phyloP scores from a whole-genome alignment of 2,888 invertebrate genomes.

The Trichopoda pennipes region DNA sequence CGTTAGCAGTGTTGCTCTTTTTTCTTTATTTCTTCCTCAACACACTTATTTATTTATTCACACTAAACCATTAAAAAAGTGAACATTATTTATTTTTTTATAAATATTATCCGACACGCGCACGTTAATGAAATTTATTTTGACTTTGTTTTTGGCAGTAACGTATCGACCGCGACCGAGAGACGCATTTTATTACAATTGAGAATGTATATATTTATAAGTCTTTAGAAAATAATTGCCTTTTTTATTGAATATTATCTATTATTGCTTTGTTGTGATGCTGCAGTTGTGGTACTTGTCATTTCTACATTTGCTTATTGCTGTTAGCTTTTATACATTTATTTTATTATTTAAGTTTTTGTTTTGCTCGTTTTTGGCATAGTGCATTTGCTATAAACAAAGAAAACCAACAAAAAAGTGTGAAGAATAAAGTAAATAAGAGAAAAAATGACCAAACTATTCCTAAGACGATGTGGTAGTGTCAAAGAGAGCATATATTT shows the following conservation, averaged over 20 bases:
- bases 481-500: constrained; percentile 4
- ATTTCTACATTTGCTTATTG: constrained; percentile 20
- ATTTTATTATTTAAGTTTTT: constrained; percentile 57
- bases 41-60: background rate
- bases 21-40: background rate
- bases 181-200: background rate
- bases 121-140: constrained; percentile 50
- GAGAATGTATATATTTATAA: background rate
- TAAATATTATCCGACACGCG: constrained; percentile 27
- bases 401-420: background rate
- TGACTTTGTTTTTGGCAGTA: constrained; percentile 39
- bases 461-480: constrained; percentile 7
- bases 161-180: constrained; percentile 15
- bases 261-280: constrained; percentile 23
- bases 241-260: constrained; percentile 29
- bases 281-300: constrained; percentile 28
- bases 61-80: background rate
- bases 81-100: constrained; percentile 21
- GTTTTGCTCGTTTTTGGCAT: constrained; percentile 54
- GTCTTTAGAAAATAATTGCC: background rate
- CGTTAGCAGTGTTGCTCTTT: constrained; percentile 23
- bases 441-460: background rate
- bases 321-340: constrained; percentile 18
- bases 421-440: background rate
- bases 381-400: constrained; percentile 22